Base-by-base conservation (phyloP, 2,888 invertebrate species). In the Pycnomerus fuliginosus region DNA sequence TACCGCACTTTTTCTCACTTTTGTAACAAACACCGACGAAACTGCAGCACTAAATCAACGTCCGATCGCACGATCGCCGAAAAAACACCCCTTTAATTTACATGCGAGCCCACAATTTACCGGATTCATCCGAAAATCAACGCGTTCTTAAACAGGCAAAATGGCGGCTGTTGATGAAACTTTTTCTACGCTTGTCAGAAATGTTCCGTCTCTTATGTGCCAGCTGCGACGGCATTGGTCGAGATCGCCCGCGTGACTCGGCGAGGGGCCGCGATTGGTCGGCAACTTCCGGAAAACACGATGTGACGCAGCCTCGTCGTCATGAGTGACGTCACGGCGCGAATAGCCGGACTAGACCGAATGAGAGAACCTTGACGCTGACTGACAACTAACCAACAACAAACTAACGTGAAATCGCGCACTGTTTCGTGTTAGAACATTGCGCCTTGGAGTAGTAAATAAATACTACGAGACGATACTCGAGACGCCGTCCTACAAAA, bases 121-220 rank as follows among this genome's bases (percentile, higher is more conserved):
- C 77, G 79, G 80, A 80, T 80, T 81, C 80, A 78, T 80, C 80
- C 79, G 79, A 82, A 84, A 80, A 82, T 81, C 82, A 79, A 80
- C 82, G 80, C 79, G 82, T 82, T 82, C 82, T 80, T 80, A 79
- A 79, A 82, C 82, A 83, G 83, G 83, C 87, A 90, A 90, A 85
- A 90, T 90, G 90, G 90, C 90, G 87, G 89, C 88, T 87, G 86
- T 87, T 88, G 88, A 87, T 87, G 87, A 87, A 87, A 89, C 84
- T 89, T 90, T 88, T 89, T 87, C 85, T 87, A 87, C 87, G 88
- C 89, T 89, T 89, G 89, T 89, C 89, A 89, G 84, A 86, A 85
- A 79, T 80, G 76, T 76, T 76, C 75, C 75, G 74, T 74, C 72
- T 74, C 75, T 68, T 69, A 71, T 69, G 61, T 64, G 65, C 71